These are phyloP conservation scores for Ceratotherium simum DNA, from an alignment of 2,113 vertebrate genomes.

Conservation along the genomic window DNA sequence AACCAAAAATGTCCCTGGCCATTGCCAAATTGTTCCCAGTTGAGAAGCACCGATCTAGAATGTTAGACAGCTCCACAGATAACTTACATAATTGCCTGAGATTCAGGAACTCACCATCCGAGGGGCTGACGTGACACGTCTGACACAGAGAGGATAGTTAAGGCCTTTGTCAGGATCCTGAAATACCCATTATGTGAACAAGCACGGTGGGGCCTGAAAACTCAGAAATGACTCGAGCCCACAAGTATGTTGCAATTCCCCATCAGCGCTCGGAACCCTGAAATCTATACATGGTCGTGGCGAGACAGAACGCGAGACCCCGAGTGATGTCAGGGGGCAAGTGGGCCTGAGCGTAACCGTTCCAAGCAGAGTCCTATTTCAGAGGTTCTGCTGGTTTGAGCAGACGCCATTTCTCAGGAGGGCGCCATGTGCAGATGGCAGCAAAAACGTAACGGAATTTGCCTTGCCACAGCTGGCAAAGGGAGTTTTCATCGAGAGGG, in stretches of 20 bases:
- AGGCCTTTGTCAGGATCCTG: not conserved
- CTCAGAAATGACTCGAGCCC: conserved; percentile 44
- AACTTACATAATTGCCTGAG: not conserved
- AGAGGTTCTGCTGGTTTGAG: not conserved
- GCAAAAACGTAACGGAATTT: not conserved
- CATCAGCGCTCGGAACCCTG: not conserved
- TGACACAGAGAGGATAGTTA: accelerated
- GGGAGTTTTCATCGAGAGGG: not conserved
- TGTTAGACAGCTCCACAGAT: accelerated
- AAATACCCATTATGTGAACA: not conserved
- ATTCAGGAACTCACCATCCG: too few relatives aligned
- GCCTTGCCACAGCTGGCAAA: conserved; percentile 5
- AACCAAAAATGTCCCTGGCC: not conserved
- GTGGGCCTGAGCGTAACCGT: not conserved
- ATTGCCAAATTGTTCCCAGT: not conserved
- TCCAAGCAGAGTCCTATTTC: not conserved
- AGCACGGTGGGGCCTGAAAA: not conserved
- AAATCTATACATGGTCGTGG: not conserved
- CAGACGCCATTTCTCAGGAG: not conserved
- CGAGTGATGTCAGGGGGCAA: conserved; percentile 16
- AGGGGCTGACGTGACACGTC: not conserved
- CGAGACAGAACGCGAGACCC: not conserved
- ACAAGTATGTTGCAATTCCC: not conserved
- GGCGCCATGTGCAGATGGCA: not conserved
- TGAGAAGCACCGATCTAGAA: not conserved